Percentiles rank a stretch among this genome's conserved stretches.
phyloP scores from a whole-genome alignment of 2,113 vertebrate genomes.

The Pygathrix nemaeus region DNA sequence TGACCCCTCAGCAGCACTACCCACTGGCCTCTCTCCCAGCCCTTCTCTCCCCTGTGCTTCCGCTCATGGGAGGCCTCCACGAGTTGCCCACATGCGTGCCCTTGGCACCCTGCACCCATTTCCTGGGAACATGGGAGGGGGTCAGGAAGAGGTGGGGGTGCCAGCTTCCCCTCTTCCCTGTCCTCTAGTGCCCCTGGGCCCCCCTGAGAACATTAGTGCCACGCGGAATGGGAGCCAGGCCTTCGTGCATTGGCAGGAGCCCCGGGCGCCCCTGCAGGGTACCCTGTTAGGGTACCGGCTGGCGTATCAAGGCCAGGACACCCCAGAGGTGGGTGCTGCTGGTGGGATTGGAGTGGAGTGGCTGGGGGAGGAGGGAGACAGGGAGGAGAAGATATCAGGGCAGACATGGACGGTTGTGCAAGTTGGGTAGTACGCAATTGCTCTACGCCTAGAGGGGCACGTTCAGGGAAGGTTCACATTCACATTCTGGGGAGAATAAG shows the following conservation, averaged over 20 bases:
- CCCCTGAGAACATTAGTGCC: constrained; percentile 88
- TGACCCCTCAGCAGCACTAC: neutral
- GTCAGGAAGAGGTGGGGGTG: constrained; percentile 37
- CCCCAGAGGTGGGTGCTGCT: constrained; percentile 77
- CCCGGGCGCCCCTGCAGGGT: constrained; percentile 86
- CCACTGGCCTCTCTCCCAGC: neutral
- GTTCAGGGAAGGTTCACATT: neutral
- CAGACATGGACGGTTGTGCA: neutral
- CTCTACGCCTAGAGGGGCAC: rapidly evolving
- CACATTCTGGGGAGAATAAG: neutral
- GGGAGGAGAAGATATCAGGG: neutral
- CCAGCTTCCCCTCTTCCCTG: constrained; percentile 68
- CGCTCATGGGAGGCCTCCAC: neutral
- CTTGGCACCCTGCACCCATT: neutral
- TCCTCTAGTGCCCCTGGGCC: constrained; percentile 87
- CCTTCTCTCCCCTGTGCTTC: neutral
- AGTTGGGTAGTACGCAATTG: rapidly evolving
- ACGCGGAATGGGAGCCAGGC: constrained; percentile 87
- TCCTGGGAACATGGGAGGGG: constrained; percentile 41
- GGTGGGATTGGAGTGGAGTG: neutral
- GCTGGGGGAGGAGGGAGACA: neutral
- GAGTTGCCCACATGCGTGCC: neutral
- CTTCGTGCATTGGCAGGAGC: constrained; percentile 86
- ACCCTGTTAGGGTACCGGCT: constrained; percentile 89
- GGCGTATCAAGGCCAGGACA: constrained; percentile 84